These are phyloP conservation scores for Drosophila lacicola DNA, from an alignment of 2,888 invertebrate genomes.

Conservation along the genomic window DNA sequence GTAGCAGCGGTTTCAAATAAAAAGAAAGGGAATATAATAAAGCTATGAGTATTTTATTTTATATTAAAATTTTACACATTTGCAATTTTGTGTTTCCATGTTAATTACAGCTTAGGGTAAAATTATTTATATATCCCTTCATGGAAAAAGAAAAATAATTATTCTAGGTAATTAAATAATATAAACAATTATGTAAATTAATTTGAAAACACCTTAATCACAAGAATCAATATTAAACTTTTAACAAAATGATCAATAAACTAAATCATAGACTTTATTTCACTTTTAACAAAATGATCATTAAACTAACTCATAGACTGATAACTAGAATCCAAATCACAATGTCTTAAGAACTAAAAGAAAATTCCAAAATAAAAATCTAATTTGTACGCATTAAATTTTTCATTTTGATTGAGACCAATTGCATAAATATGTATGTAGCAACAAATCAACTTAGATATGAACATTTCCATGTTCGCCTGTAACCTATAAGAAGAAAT, in stretches of 20 bases:
- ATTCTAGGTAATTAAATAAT: neutral
- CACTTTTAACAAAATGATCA: conserved; percentile 19
- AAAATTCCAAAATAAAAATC: conserved; percentile 41
- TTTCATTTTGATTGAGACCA: conserved; percentile 65
- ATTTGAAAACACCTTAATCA: conserved; percentile 7
- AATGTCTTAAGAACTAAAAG: conserved; percentile 44
- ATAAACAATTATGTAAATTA: conserved; percentile 3
- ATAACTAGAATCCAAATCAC: conserved; percentile 67
- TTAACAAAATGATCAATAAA: conserved; percentile 24
- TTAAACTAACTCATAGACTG: conserved; percentile 30
- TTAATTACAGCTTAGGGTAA: conserved; percentile 30
- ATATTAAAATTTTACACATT: conserved; percentile 24
- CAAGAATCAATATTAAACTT: conserved; percentile 11
- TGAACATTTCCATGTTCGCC: conserved; percentile 54
- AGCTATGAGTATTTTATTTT: conserved; percentile 57
- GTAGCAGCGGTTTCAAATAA: conserved; percentile 55
- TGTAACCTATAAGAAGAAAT: conserved; percentile 57
- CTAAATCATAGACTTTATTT: conserved; percentile 20
- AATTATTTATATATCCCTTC: conserved; percentile 22
- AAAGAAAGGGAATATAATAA: conserved; percentile 59
- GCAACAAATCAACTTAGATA: conserved; percentile 54
- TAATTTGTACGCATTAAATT: conserved; percentile 62
- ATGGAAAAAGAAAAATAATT: conserved; percentile 2
- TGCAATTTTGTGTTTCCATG: conserved; percentile 11
- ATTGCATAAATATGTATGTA: conserved; percentile 45